A percentile compares a stretch with the other conserved stretches of the same genome.
These are phyloP conservation scores for Mycetomoellerius zeteki DNA, from an alignment of 1,140 invertebrate species.

Conservation along the genomic window DNA sequence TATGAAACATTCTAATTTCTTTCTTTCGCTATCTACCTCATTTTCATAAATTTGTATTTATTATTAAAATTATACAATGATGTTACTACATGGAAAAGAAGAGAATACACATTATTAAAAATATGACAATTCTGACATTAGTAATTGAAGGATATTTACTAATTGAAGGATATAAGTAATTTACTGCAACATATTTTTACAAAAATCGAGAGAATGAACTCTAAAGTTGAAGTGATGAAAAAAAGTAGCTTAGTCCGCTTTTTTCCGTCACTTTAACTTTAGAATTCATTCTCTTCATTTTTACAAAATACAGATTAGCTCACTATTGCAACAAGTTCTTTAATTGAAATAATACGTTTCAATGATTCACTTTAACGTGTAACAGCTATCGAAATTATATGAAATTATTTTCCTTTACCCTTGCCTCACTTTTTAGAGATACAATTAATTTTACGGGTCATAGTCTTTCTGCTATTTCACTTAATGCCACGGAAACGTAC, in stretches of 20 bases:
- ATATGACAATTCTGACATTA: not conserved
- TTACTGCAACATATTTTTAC: too few species aligned
- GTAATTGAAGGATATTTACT: not conserved
- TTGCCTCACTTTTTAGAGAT: constrained; percentile 23
- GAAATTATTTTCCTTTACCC: not conserved
- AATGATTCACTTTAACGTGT: not conserved
- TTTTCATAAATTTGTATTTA: not conserved
- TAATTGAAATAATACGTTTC: not conserved
- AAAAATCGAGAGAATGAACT: too few species aligned
- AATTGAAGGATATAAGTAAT: too few species aligned
- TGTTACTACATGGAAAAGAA: not conserved
- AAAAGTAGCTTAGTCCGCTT: too few species aligned
- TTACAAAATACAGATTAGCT: too few species aligned
- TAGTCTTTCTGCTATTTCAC: constrained; percentile 54
- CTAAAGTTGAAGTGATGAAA: too few species aligned
- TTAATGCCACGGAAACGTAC: constrained; percentile 48
- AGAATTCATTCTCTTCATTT: too few species aligned
- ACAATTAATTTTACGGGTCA: constrained; percentile 52
- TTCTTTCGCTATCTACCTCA: not conserved
- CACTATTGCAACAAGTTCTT: too few species aligned
- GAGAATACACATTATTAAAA: not conserved
- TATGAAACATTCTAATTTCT: constrained; percentile 4
- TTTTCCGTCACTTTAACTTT: too few species aligned
- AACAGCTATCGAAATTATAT: constrained; percentile 15
- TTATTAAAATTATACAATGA: constrained; percentile 6